Percentiles rank a stretch among this genome's conserved stretches.
Evolutionary conservation across 2,797 vertebrate genomes (phyloP).

Genomic region (Eutrigla gurnardus): DNA sequence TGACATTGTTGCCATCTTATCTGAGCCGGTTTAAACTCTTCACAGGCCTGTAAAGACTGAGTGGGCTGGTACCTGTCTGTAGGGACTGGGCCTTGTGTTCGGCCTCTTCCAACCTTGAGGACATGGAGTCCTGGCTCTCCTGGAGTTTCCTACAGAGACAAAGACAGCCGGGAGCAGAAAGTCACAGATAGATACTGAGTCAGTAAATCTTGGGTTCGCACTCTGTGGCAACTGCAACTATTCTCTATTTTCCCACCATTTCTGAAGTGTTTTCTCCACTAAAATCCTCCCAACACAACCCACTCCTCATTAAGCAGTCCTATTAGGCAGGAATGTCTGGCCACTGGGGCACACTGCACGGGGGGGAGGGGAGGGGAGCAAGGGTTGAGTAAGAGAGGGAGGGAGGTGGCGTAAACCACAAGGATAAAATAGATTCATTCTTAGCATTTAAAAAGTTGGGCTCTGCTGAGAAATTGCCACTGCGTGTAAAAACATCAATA

Average conservation of each 20-base stretch:
- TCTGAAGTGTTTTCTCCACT: constrained; percentile 79
- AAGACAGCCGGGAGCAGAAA: constrained; percentile 55
- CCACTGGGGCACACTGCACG: constrained; percentile 80
- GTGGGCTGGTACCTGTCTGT: constrained; percentile 91
- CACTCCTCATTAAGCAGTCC: constrained; percentile 84
- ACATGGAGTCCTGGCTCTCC: constrained; percentile 94
- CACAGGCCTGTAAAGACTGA: constrained; percentile 15
- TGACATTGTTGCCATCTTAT: constrained; percentile 12
- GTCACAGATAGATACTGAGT: constrained; percentile 69
- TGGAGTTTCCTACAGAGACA: constrained; percentile 89
- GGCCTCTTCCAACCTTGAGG: constrained; percentile 94
- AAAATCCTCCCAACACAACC: constrained; percentile 82
- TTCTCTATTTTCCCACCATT: constrained; percentile 81
- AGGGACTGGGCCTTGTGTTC: constrained; percentile 95
- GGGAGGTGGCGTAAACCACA: constrained; percentile 71
- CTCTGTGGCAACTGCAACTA: constrained; percentile 70
- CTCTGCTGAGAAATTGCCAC: constrained; percentile 78
- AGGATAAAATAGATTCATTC: constrained; percentile 83
- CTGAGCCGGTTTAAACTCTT: constrained; percentile 22
- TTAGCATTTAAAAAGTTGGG: constrained; percentile 80
- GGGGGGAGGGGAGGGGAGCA: constrained; percentile 42
- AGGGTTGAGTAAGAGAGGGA: constrained; percentile 45
- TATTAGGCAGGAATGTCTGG: constrained; percentile 86
- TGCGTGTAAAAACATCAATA: constrained; percentile 83
- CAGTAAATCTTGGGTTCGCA: constrained; percentile 68